phyloP scores from a whole-genome alignment of 1,140 invertebrate genomes.

The Zaprionus kolodkinae region DNA sequence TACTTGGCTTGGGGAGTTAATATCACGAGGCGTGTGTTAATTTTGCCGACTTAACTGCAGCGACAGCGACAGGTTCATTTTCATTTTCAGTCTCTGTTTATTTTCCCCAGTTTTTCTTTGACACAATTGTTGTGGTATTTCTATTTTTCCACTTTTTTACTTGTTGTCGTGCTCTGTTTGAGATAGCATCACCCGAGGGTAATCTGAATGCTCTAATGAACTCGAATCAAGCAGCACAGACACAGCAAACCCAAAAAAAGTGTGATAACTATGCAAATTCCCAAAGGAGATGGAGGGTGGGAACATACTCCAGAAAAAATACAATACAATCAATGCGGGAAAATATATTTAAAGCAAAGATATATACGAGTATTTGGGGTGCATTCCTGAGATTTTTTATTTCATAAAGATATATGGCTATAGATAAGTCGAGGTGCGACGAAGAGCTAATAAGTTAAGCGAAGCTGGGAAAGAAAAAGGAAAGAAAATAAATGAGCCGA shows the following conservation, averaged over 20 bases:
- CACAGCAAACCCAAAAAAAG: not conserved
- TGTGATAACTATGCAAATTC: conserved; percentile 1
- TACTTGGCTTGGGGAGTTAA: conserved; percentile 35
- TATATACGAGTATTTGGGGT: not conserved
- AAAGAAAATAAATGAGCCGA: too few relatives aligned
- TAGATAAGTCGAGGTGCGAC: not conserved
- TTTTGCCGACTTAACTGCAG: conserved; percentile 57
- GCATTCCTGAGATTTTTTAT: not conserved
- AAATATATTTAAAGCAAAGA: not conserved
- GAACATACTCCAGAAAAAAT: not conserved
- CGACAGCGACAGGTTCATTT: conserved; percentile 62
- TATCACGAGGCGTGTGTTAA: conserved; percentile 56
- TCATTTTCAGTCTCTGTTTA: conserved; percentile 26
- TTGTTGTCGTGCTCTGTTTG: conserved; percentile 1
- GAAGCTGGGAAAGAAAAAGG: too few relatives aligned
- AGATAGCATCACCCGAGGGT: conserved; percentile 3
- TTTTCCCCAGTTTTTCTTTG: conserved; percentile 46
- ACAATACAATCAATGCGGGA: not conserved
- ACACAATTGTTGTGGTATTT: conserved; percentile 2
- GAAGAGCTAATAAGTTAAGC: too few relatives aligned
- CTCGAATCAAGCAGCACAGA: conserved; percentile 3
- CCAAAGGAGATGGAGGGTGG: not conserved
- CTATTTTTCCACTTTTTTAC: not conserved
- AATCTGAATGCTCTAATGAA: conserved; percentile 26
- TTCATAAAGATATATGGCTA: not conserved